Evolutionary conservation across 1,140 invertebrate species (phyloP).

Genomic region (Trialeurodes vaporariorum): DNA sequence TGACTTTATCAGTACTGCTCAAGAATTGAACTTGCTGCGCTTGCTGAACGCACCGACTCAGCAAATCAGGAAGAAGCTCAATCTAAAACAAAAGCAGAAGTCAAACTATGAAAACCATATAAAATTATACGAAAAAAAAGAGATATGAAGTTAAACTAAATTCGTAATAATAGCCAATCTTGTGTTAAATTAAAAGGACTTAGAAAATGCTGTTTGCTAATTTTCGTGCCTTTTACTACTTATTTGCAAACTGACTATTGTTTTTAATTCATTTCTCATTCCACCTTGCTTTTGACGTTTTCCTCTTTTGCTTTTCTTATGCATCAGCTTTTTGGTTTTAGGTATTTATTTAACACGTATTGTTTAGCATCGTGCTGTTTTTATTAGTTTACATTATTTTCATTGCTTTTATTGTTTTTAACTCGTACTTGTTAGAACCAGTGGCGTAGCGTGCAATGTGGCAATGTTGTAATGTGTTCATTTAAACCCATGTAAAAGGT

Average conservation of each 20-base stretch:
- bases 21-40: constrained; percentile 30
- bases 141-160: not conserved
- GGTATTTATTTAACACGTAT: too few relatives aligned
- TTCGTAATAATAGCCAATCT: too few relatives aligned
- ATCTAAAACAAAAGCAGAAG: constrained; percentile 44
- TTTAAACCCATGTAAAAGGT: too few relatives aligned
- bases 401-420: too few relatives aligned
- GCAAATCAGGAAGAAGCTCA: constrained; percentile 67
- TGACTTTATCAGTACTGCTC: constrained; percentile 41
- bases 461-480: too few relatives aligned
- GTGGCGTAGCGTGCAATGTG: too few relatives aligned
- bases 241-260: constrained; percentile 4
- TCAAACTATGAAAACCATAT: constrained; percentile 6
- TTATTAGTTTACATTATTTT: too few relatives aligned
- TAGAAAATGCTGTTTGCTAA: not conserved
- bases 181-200: not conserved
- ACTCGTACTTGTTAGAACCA: too few relatives aligned
- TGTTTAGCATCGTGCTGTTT: too few relatives aligned
- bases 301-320: not conserved
- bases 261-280: constrained; percentile 6
- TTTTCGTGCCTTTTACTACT: not conserved
- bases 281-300: constrained; percentile 7
- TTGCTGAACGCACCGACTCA: constrained; percentile 58
- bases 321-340: too few relatives aligned
- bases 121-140: too few relatives aligned